Base-by-base conservation (phyloP, 1,140 invertebrate species). In the Scaptomyza pallida region DNA sequence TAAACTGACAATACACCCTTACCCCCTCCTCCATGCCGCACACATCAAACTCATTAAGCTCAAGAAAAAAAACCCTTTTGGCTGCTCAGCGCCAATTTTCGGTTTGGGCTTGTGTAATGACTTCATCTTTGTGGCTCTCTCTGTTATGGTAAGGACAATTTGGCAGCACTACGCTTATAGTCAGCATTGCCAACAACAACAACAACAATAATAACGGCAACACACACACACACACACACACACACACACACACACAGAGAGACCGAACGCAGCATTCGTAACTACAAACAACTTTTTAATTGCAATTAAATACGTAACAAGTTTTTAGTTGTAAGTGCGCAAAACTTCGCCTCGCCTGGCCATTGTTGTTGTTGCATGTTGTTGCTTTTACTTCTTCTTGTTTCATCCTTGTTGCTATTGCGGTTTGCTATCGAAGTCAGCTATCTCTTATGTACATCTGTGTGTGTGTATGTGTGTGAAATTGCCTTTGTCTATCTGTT, bases 231-330 rank as follows among this genome's bases (percentile, higher is more conserved):
- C 52, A 26, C 54, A 57, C 74, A 54, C 62, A 41, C 60, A 54
- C 41, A 57, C 57, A 48, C 59, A 57, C 74, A 54, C 65, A 41
- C n/a, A n/a, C n/a, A n/a, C n/a, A n/a, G 55, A 54, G 23, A 57
- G 51, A n/a, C n/a, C 44, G 48, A 80, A 73, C 52, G 61, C 23
- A 70, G 56, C 78, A 88, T 72, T 88, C 75, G 83, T 73, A 88
- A 88, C 82, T 82, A 86, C 77, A 88, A 88, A 86, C 78, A 86
- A 88, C 82, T 88, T 88, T 88, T 88, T 88, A 88, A 88, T 88
- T 88, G 82, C 82, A 88, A 88, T 88, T 88, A 88, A 88, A 88
- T 88, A 88, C 82, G 83, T 88, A 88, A 88, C 82, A 88, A 88
- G 82, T 88, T 88, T 88, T 88, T 88, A 88, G 83, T 82, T 88